Conservation (phyloP, 2,113 vertebrate species). For the Serilophus lunatus region DNA sequence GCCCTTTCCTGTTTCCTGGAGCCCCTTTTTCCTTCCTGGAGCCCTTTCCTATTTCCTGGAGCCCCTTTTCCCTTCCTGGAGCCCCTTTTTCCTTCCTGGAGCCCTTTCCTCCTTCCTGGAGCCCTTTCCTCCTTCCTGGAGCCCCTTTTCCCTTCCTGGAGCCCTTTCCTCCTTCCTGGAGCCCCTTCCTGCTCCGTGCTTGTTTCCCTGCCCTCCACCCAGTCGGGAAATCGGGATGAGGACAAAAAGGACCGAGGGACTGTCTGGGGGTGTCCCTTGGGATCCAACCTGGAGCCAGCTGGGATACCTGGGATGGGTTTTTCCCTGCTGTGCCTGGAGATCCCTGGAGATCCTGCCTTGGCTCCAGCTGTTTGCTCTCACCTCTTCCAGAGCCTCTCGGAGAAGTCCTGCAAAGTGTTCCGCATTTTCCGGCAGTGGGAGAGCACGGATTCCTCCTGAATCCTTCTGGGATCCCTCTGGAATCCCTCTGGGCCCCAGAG, state of each 20-base stretch:
- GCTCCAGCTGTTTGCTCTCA: fast-evolving
- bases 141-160: no score
- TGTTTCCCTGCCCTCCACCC: fast-evolving
- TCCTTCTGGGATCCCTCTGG: background rate
- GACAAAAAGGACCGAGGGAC: fast-evolving
- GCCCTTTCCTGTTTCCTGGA: background rate
- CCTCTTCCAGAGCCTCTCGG: constrained; percentile 77
- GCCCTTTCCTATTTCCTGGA: no score
- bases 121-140: background rate
- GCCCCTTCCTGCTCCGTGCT: background rate
- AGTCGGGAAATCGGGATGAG: fast-evolving
- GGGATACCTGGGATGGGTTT: fast-evolving
- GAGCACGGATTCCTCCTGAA: constrained; percentile 76
- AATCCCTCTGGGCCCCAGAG: background rate
- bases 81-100: background rate
- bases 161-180: background rate
- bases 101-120: background rate
- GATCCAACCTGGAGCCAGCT: background rate
- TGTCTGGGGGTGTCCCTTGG: background rate
- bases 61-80: background rate
- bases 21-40: no score
- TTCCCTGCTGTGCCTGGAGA: fast-evolving
- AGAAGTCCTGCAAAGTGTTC: constrained; percentile 92
- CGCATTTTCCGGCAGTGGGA: constrained; percentile 94
- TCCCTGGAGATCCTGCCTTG: background rate